Percentiles rank a stretch among this genome's conserved stretches.
phyloP scores from a whole-genome alignment of 2,888 invertebrate genomes.

The Acrobasis suavella region DNA sequence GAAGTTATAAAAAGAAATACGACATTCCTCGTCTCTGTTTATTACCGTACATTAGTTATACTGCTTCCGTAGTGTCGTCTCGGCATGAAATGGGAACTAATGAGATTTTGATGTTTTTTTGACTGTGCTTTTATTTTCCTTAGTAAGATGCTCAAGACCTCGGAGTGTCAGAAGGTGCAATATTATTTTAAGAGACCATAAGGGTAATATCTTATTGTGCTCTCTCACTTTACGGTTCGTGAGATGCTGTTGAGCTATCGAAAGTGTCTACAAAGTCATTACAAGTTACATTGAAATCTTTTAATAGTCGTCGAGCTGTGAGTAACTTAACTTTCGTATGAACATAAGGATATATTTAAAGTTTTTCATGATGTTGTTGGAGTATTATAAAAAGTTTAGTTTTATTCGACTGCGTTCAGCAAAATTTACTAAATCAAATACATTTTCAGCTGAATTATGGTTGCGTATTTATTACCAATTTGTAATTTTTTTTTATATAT shows the following conservation, averaged over 20 bases:
- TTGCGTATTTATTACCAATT: background rate
- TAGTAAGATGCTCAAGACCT: constrained; percentile 59
- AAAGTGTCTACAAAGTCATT: constrained; percentile 20
- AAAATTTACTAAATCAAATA: background rate
- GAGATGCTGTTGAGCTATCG: constrained; percentile 21
- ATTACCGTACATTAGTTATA: constrained; percentile 82
- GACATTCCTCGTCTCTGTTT: constrained; percentile 78
- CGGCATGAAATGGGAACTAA: constrained; percentile 81
- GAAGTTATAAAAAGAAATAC: constrained; percentile 81
- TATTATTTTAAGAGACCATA: constrained; percentile 41
- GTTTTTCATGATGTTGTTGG: background rate
- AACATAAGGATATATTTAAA: background rate
- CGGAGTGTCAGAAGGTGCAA: constrained; percentile 47
- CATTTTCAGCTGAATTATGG: background rate
- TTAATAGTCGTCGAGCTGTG: constrained; percentile 5
- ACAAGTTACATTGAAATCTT: constrained; percentile 13
- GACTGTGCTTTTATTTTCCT: constrained; percentile 80
- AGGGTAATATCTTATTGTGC: constrained; percentile 26
- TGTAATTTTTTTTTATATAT: background rate
- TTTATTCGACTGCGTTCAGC: background rate
- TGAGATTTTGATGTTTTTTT: constrained; percentile 83
- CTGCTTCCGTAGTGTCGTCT: constrained; percentile 81
- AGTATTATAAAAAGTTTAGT: background rate
- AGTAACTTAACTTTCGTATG: background rate
- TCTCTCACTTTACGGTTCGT: constrained; percentile 21